Percentiles rank a stretch among this genome's conserved stretches.
Conservation (phyloP, 2,888 invertebrate genomes). For the Megastigmus dorsalis region DNA sequence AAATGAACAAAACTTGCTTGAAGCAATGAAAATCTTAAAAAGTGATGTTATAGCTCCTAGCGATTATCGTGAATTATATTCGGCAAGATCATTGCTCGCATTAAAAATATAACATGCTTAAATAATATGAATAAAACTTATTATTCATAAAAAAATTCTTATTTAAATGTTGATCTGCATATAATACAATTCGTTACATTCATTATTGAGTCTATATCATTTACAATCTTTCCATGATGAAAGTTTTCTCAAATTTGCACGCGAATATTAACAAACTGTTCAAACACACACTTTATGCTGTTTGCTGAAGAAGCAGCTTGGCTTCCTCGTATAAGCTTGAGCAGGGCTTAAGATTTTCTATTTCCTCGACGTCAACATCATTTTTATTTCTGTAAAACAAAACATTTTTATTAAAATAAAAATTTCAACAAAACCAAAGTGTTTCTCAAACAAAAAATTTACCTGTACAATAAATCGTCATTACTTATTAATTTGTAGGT, state of each 20-base stretch:
- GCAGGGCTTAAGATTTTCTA: constrained; percentile 71
- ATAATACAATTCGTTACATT: constrained; percentile 30
- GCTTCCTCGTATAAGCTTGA: constrained; percentile 77
- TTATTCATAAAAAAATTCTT: constrained; percentile 29
- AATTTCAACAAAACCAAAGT: neutral
- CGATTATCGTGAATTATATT: constrained; percentile 59
- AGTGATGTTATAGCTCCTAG: constrained; percentile 77
- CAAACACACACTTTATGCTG: constrained; percentile 40
- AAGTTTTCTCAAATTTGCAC: constrained; percentile 42
- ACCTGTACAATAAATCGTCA: constrained; percentile 69
- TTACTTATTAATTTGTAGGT: constrained; percentile 60
- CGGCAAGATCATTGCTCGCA: constrained; percentile 3
- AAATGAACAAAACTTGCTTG: constrained; percentile 76
- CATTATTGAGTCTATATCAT: constrained; percentile 7
- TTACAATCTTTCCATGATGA: constrained; percentile 10
- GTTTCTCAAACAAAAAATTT: constrained; percentile 42
- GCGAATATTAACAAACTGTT: constrained; percentile 43
- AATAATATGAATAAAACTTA: neutral
- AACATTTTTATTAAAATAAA: constrained; percentile 15
- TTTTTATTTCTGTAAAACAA: constrained; percentile 64
- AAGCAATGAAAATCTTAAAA: constrained; percentile 77
- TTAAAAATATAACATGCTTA: neutral
- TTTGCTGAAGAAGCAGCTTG: constrained; percentile 76
- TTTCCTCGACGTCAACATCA: constrained; percentile 67
- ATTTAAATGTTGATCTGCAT: constrained; percentile 27